A percentile compares a stretch with the other conserved stretches of the same genome.
phyloP scores from a whole-genome alignment of 2,797 vertebrate genomes.

The Neosalanx taihuensis region DNA sequence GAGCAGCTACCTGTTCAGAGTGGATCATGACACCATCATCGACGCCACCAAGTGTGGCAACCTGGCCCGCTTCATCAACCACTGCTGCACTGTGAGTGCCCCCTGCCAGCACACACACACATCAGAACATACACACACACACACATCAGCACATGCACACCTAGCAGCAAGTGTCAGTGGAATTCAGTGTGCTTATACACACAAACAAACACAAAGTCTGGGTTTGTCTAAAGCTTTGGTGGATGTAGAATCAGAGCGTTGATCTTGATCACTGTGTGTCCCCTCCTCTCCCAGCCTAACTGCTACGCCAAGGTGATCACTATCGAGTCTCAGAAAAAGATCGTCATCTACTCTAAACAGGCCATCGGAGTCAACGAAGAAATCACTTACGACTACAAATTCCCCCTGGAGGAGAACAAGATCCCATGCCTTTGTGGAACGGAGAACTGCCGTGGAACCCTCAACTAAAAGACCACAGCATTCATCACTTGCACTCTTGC shows the following conservation, averaged over 20 bases:
- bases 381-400: conserved; percentile 96
- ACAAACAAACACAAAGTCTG: no score
- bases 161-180: not conserved
- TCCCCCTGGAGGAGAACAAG: conserved; percentile 93
- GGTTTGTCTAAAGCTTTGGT: no score
- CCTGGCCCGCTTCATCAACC: conserved; percentile 91
- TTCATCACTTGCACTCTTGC: conserved; percentile 22
- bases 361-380: conserved; percentile 89
- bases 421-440: conserved; percentile 93
- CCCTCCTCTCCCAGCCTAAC: conserved; percentile 75
- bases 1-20: conserved; percentile 93
- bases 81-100: conserved; percentile 88
- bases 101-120: not conserved
- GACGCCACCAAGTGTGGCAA: conserved; percentile 93
- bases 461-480: conserved; percentile 74
- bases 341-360: conserved; percentile 95
- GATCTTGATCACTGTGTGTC: conserved; percentile 12
- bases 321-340: conserved; percentile 94
- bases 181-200: no score
- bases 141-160: not conserved
- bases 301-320: conserved; percentile 96
- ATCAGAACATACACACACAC: not conserved
- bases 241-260: not conserved
- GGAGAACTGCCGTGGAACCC: conserved; percentile 88
- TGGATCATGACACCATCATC: conserved; percentile 94